Conservation (phyloP, 2,888 invertebrate species). For the Drosophila anomalata region DNA sequence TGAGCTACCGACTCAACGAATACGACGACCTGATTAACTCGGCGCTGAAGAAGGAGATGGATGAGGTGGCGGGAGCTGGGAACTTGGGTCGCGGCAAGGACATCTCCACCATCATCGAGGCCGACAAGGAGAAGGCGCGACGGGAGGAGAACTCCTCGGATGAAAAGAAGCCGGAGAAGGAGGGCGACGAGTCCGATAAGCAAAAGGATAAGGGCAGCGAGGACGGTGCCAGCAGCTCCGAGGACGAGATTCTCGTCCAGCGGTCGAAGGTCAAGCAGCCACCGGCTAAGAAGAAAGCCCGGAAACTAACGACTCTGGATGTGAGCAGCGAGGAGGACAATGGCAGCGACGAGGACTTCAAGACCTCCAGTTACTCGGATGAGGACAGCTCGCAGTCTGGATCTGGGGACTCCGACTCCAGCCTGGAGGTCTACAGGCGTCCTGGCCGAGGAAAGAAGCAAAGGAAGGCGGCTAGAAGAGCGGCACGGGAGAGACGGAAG, state of each 20-base stretch:
- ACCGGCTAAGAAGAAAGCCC: slow-evolving; percentile 86
- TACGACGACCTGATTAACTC: slow-evolving; percentile 98
- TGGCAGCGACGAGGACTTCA: slow-evolving; percentile 95
- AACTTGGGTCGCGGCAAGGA: slow-evolving; percentile 95
- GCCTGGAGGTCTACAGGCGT: slow-evolving; percentile 84
- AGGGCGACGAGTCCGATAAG: slow-evolving; percentile 52
- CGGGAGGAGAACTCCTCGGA: slow-evolving; percentile 56
- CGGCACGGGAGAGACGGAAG: slow-evolving; percentile 83
- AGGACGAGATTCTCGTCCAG: slow-evolving; percentile 80
- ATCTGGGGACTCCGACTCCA: slow-evolving; percentile 86
- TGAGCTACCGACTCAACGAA: slow-evolving; percentile 94
- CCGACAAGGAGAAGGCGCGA: slow-evolving; percentile 87
- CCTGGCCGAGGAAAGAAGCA: slow-evolving; percentile 84
- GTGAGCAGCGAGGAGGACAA: slow-evolving; percentile 91
- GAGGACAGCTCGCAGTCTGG: slow-evolving; percentile 85
- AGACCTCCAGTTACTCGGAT: slow-evolving; percentile 87
- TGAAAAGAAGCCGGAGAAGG: slow-evolving; percentile 68
- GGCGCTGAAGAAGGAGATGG: slow-evolving; percentile 91
- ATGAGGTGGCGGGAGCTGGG: slow-evolving; percentile 90
- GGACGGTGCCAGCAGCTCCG: slow-evolving; percentile 74
- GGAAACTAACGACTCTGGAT: slow-evolving; percentile 92
- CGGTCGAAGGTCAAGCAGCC: slow-evolving; percentile 66
- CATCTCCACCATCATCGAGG: slow-evolving; percentile 94
- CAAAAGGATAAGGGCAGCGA: slow-evolving; percentile 42
- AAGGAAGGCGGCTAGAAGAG: slow-evolving; percentile 85